Percentiles rank a stretch among this genome's conserved stretches.
phyloP scores from a whole-genome alignment of 2,797 vertebrate genomes.

The Nasua narica region DNA sequence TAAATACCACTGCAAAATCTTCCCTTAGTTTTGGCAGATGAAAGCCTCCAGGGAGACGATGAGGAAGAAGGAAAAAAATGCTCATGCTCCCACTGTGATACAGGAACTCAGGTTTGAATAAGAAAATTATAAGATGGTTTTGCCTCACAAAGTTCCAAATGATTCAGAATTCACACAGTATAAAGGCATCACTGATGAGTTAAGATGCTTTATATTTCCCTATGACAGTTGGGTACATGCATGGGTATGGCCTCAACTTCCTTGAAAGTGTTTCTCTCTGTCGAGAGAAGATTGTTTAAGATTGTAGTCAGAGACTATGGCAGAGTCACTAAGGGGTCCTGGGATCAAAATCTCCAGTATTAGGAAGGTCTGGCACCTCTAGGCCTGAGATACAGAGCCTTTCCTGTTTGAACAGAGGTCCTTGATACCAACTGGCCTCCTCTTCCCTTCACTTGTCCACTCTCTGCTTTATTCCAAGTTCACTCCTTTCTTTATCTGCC shows the following conservation, averaged over 20 bases:
- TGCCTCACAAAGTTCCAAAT: background rate
- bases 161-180: background rate
- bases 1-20: background rate
- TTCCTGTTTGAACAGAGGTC: background rate
- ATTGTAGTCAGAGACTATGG: background rate
- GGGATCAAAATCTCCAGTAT: background rate
- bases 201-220: background rate
- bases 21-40: background rate
- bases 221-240: background rate
- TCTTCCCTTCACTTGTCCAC: fast-evolving
- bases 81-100: background rate
- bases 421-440: background rate
- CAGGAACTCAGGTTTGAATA: background rate
- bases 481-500: background rate
- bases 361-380: background rate
- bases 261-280: background rate
- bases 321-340: background rate
- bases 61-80: background rate
- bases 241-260: background rate
- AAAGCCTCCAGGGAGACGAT: background rate
- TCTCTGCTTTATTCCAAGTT: background rate
- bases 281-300: background rate
- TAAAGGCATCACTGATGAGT: background rate
- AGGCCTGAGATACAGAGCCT: background rate
- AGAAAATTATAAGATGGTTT: background rate